Conservation (phyloP, 2,113 vertebrate species). For the Solea senegalensis region DNA sequence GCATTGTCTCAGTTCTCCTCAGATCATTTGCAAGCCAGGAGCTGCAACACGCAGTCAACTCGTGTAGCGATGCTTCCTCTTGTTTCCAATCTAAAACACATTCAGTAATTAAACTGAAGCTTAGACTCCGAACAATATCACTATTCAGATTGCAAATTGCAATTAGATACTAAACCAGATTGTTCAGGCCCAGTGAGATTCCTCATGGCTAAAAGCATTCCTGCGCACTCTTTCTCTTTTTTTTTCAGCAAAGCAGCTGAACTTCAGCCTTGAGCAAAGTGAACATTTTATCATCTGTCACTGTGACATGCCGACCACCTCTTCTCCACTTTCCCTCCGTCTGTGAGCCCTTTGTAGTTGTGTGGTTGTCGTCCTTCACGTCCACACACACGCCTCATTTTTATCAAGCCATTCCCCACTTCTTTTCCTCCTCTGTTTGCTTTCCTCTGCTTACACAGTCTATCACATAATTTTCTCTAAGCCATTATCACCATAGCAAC, state of each 20-base stretch:
- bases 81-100: no score
- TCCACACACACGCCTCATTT: slow-evolving; percentile 6
- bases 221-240: not conserved
- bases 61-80: no score
- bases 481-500: slow-evolving; percentile 70
- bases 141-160: no score
- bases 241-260: slow-evolving; percentile 24
- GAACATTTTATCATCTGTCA: slow-evolving; percentile 23
- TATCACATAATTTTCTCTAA: slow-evolving; percentile 37
- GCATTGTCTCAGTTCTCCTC: no score
- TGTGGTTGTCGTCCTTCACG: not conserved
- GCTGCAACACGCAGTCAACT: no score
- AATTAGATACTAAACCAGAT: no score
- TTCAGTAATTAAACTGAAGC: no score
- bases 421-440: slow-evolving; percentile 24
- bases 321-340: slow-evolving; percentile 2
- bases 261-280: slow-evolving; percentile 36
- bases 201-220: slow-evolving; percentile 3
- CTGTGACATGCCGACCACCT: not conserved
- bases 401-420: slow-evolving; percentile 24
- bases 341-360: not conserved
- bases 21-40: no score
- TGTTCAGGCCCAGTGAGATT: not conserved
- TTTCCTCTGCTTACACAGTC: slow-evolving; percentile 40
- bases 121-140: no score